Conservation (phyloP, 2,888 invertebrate species). For the Chromoteleia sp. region DNA sequence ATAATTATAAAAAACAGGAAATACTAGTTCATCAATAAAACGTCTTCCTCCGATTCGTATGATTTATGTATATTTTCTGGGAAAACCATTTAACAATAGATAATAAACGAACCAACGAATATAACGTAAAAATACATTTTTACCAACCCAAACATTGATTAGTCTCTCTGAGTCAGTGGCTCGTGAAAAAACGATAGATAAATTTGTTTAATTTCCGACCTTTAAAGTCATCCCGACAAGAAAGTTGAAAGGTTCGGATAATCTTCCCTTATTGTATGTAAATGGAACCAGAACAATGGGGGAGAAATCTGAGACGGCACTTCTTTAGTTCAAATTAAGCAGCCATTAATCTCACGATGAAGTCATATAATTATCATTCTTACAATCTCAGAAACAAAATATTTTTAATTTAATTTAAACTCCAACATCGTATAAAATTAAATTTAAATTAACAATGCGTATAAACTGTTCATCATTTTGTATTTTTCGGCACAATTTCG, state of each 20-base stretch:
- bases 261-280: conserved; percentile 7
- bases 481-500: no score
- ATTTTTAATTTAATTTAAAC: no score
- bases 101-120: no score
- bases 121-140: neutral
- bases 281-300: neutral
- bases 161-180: neutral
- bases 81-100: no score
- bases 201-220: conserved; percentile 1
- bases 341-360: neutral
- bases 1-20: no score
- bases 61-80: no score
- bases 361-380: neutral
- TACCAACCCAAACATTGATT: neutral
- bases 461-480: no score
- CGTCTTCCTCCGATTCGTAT: no score
- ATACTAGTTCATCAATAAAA: no score
- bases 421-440: no score
- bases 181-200: neutral
- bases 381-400: no score
- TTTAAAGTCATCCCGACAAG: neutral
- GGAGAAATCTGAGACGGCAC: neutral
- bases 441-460: no score
- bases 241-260: neutral
- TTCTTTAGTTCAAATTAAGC: neutral